Percentiles rank a stretch among this genome's conserved stretches.
phyloP scores from a whole-genome alignment of 2,888 invertebrate species.

The Nephrotoma flavescens region DNA sequence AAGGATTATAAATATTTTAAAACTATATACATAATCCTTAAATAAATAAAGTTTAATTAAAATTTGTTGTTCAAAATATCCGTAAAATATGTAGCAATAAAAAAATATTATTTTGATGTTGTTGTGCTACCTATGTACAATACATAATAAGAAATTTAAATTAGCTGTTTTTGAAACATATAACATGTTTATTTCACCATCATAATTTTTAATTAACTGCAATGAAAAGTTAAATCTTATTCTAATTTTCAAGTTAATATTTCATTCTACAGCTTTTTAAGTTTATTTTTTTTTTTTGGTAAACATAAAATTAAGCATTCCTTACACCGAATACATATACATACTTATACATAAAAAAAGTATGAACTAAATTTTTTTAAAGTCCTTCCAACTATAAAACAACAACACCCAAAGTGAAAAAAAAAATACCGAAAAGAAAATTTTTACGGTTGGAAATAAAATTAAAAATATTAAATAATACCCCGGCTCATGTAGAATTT shows the following conservation, averaged over 20 bases:
- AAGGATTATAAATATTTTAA: background rate
- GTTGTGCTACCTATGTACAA: background rate
- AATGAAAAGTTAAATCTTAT: constrained; percentile 4
- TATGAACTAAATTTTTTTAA: too few relatives aligned
- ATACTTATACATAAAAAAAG: background rate
- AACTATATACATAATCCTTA: background rate
- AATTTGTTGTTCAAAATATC: background rate
- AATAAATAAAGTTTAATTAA: background rate
- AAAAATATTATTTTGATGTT: background rate
- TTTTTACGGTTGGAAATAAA: background rate
- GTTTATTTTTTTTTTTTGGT: background rate
- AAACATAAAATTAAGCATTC: background rate
- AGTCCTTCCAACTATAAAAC: background rate
- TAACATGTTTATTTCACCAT: constrained; percentile 1
- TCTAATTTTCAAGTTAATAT: background rate
- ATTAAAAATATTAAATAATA: background rate
- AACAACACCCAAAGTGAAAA: background rate
- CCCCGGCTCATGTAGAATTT: background rate
- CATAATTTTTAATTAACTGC: constrained; percentile 3
- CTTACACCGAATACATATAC: background rate
- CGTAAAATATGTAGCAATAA: background rate
- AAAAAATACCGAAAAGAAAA: background rate
- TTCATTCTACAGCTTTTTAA: background rate
- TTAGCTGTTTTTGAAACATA: background rate
- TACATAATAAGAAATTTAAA: background rate